phyloP scores from a whole-genome alignment of 2,888 invertebrate species.

The Lasius fuliginosus region DNA sequence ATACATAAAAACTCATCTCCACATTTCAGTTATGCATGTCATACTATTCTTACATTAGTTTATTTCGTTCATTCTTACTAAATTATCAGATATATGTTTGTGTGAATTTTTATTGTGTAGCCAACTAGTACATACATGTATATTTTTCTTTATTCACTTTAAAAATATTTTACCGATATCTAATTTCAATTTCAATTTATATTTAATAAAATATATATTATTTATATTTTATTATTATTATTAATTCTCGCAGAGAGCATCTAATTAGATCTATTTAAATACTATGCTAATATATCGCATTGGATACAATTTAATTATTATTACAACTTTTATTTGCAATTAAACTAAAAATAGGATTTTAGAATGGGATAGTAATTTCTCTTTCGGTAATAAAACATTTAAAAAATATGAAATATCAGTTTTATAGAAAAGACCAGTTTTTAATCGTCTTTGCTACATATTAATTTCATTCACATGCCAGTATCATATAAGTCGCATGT shows the following conservation, averaged over 20 bases:
- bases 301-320: background rate
- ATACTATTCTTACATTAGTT: background rate
- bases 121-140: background rate
- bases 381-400: slow-evolving; percentile 64
- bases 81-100: slow-evolving; percentile 4
- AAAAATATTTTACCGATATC: background rate
- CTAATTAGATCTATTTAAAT: slow-evolving; percentile 4
- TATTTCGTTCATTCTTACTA: background rate
- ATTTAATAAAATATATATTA: slow-evolving; percentile 16
- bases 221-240: slow-evolving; percentile 16
- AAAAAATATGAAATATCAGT: slow-evolving; percentile 64
- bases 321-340: background rate
- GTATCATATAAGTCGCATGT: slow-evolving; percentile 65
- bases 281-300: background rate
- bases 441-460: slow-evolving; percentile 76
- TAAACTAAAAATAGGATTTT: slow-evolving; percentile 22
- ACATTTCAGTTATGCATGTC: slow-evolving; percentile 49
- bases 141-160: slow-evolving; percentile 5
- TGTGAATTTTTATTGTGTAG: background rate
- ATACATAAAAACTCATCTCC: background rate
- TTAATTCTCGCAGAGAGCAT: background rate
- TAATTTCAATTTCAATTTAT: background rate
- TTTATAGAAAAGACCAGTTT: slow-evolving; percentile 78
- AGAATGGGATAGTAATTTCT: slow-evolving; percentile 68
- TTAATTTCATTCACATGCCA: slow-evolving; percentile 64